Base-by-base conservation (phyloP, 2,888 invertebrate genomes). In the Amorpha juglandis region DNA sequence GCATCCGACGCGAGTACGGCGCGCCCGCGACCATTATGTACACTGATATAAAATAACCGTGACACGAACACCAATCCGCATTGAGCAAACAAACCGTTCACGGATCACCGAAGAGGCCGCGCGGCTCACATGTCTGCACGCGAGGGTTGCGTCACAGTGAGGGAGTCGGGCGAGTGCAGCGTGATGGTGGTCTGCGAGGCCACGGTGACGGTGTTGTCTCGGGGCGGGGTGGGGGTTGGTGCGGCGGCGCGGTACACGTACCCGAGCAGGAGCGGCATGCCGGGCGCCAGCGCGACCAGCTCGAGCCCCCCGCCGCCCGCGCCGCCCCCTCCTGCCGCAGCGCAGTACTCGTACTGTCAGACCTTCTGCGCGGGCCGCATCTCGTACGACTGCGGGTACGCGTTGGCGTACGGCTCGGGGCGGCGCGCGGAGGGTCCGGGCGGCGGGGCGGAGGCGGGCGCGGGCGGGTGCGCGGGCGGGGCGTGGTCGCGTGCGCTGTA, bases 341-440 rank as follows among this genome's bases (percentile, higher is more conserved):
- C 83, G 79, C 86, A 81, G 78, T 82, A 88, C 77, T 83, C 87
- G 91, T 90, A 89, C 86, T 90, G 92, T 92, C 92, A 92, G 85
- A 91, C 96, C 91, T 96, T 96, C 85, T 96, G 96, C 82, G 95
- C 92, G 68, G 95, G 94, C 71, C 96, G 95, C 96, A 96, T 96
- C 94, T 96, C 96, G 92, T 96, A 96, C 79, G 95, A 94, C 86
- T 95, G 94, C 79, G 95, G 95, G 92, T 96, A 96, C 69, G 96
- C 96, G 78, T 95, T 95, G 71, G 96, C 96, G 91, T 96, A 96
- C 69, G 95, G 92, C 86, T 96, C 96, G 89, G 94, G 82, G 81
- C 94, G 91, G 75, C 86, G 84, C 76, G 89, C 90, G 78, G 91
- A 91, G 63, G 94, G 90, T 33, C 93, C 88, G 67, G 90, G 86